Evolutionary conservation across 2,113 vertebrate genomes (phyloP).

Genomic region (Lagenorhynchus albirostris): DNA sequence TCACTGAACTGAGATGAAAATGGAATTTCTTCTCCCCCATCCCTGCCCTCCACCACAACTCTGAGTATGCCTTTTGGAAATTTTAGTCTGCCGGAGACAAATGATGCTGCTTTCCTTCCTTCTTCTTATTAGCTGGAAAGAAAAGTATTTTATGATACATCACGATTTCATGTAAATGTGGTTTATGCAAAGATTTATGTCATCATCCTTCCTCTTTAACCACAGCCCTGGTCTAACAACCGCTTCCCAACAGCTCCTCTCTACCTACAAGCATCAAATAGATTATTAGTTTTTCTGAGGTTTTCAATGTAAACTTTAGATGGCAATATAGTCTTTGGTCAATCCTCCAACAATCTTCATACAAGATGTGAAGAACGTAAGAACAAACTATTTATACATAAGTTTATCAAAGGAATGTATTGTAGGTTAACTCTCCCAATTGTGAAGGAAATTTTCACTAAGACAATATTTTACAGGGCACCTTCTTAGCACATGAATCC

Average conservation of each 20-base stretch:
- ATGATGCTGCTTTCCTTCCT: background rate
- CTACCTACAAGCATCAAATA: background rate
- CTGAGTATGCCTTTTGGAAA: fast-evolving
- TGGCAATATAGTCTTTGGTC: background rate
- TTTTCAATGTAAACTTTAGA: background rate
- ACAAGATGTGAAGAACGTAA: background rate
- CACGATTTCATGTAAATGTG: background rate
- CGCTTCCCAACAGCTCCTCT: background rate
- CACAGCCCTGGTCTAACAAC: background rate
- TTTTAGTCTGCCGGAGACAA: conserved; percentile 1
- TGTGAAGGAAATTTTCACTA: background rate
- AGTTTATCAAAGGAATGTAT: background rate
- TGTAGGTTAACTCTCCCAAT: background rate
- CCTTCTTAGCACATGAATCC: background rate
- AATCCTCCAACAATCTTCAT: background rate
- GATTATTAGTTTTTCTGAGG: background rate
- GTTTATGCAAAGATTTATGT: background rate
- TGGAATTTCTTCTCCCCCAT: fast-evolving
- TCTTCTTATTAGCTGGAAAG: background rate
- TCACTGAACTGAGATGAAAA: background rate
- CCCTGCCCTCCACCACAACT: fast-evolving
- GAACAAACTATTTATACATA: background rate
- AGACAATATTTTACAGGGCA: fast-evolving
- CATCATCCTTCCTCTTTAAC: background rate
- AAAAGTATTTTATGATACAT: background rate